Evolutionary conservation across 1,140 invertebrate genomes (phyloP), one percentile per base, ranked within the genome.

Genomic region (Eulimnadia texana): DNA sequence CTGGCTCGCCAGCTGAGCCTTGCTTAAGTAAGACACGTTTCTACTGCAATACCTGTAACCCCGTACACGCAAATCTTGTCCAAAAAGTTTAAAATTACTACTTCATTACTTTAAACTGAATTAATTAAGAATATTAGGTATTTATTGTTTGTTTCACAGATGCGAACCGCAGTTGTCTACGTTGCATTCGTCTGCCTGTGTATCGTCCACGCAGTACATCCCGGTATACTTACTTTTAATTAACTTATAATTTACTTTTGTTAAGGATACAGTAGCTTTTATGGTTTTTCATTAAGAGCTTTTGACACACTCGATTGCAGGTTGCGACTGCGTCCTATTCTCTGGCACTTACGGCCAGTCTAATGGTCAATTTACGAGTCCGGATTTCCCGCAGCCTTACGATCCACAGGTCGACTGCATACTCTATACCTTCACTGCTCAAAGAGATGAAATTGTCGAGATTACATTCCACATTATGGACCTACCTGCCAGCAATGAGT

Each of bases 381-480:
- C 62, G 10, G 62, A 63, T 53, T 63, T 58, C 50, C 62, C 62
- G 29, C 58, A 63, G 50, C 57, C 62, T n/a, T 63, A 63, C 52
- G 50, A 60, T 19, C 62, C 55, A 10, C 33, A 33, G 11, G 47
- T 63, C 16, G 57, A 57, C 0, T 63, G 62, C 51, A 47, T 63
- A 27, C 50, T 63, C 22, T 63, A 63, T 22, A 63, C 62, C 10
- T 63, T 63, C 51, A 61, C 58, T 16, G 57, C 33, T n/a, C 24
- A 42, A 28, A 29, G 50, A 13, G 51, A 61, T 61, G 60, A 61
- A 52, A 63, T 63, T 50, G 62, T 63, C 19, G 62, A 63, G 23
- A 42, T 63, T 9, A 63, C 62, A 3, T 62, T 63, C 50, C 59
- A 50, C 6, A 58, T n/a, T 10, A 24, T 60, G 19, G 56, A 63